Base-by-base conservation (phyloP, 2,888 invertebrate genomes). In the Tetrapedia diversipes region DNA sequence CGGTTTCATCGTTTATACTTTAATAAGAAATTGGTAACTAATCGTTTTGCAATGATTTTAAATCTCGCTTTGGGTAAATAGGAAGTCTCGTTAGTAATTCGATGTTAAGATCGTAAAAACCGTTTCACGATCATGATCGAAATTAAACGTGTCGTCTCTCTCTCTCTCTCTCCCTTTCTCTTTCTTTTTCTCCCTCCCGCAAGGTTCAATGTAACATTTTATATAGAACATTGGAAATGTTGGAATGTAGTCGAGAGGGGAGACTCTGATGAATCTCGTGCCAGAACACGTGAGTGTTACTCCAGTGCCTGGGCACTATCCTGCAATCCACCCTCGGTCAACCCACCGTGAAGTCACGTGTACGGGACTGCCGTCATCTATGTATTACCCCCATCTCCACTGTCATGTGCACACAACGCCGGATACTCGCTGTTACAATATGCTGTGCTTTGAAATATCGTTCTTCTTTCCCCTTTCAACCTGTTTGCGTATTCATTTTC, bases 281-380 rank as follows among this genome's bases (percentile, higher is more conserved):
- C 71, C 72, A 73, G 56, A 74, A 79, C 88, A 87, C 89, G 87
- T 88, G 88, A 87, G 75, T 73, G 77, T 75, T 75, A 77, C 79
- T 77, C 22, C 73, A 59, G 65, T 59, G 43, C 43, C 67, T 54
- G 63, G 66, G 76, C 56, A 65, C 47, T 54, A 71, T 66, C 60
- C 73, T 76, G 71, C 56, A 57, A 61, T n/a, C n/a, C 74, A 77
- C 57, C 74, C 73, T 68, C 68, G 65, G 56, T 43, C 61, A 68
- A 54, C 53, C 66, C 60, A 63, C 66, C 64, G 63, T 77, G 54
- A 53, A 81, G 86, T 87, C 86, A 87, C 88, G 87, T 87, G 87
- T 83, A 86, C 76, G 37, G 19, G 72, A 82, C 86, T 86, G 86
- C 82, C 75, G 83, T 75, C 73, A 76, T 77, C 67, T 73, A 73